phyloP scores from a whole-genome alignment of 2,888 invertebrate species.

The Pterobdella sp. region DNA sequence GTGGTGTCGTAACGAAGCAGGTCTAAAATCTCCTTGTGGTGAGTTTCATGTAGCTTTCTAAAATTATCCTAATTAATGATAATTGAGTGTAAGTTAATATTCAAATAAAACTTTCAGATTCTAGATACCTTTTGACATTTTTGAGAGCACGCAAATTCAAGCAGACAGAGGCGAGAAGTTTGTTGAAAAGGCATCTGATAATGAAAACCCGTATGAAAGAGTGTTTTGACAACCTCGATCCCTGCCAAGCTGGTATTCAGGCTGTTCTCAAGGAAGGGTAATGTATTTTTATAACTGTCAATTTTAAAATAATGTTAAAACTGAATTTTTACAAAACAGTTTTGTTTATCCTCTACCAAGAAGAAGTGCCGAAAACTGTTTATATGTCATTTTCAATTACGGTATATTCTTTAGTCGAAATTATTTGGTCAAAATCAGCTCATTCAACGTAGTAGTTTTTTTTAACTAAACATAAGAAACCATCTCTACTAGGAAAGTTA shows the following conservation, averaged over 20 bases:
- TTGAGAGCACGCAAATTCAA: conserved; percentile 40
- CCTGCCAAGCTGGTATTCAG: conserved; percentile 26
- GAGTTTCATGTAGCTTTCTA: neutral
- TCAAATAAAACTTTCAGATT: conserved; percentile 39
- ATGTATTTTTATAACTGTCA: neutral
- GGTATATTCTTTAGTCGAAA: conserved; percentile 11
- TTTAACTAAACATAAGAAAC: too few relatives aligned
- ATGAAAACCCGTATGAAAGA: conserved; percentile 32
- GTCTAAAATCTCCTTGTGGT: conserved; percentile 21
- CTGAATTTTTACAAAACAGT: conserved; percentile 30
- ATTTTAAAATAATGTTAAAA: neutral
- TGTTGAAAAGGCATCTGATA: conserved; percentile 37
- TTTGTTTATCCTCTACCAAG: conserved; percentile 29
- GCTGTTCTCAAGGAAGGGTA: conserved; percentile 35
- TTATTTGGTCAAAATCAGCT: neutral
- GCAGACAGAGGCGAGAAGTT: conserved; percentile 38
- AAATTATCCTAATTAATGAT: too few relatives aligned
- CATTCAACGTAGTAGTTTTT: too few relatives aligned
- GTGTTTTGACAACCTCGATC: conserved; percentile 34
- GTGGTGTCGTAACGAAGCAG: neutral
- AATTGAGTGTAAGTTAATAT: too few relatives aligned
- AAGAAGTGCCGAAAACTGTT: conserved; percentile 25
- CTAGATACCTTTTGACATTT: conserved; percentile 38
- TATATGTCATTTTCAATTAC: conserved; percentile 25
- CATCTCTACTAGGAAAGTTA: conserved; percentile 29